A percentile compares a stretch with the other conserved stretches of the same genome.
Evolutionary conservation across 2,113 vertebrate genomes (phyloP).

Genomic region (Neofelis nebulosa): DNA sequence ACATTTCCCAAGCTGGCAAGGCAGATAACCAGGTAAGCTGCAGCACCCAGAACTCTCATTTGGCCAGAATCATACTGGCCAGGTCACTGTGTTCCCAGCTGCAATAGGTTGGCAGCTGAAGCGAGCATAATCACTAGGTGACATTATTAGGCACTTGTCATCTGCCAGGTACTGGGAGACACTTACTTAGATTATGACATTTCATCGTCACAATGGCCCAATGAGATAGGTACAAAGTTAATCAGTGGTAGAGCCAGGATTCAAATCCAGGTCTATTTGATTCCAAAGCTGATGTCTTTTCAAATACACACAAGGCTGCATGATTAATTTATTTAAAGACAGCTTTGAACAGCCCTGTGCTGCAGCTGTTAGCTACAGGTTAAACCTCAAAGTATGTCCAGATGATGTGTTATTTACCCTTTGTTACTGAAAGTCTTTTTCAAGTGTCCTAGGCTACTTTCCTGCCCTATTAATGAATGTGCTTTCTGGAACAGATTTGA

Average conservation of each 20-base stretch:
- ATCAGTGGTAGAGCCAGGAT: conserved; percentile 37
- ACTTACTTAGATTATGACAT: conserved; percentile 12
- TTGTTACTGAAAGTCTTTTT: conserved; percentile 44
- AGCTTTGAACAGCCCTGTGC: conserved; percentile 21
- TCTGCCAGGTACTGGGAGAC: conserved; percentile 30
- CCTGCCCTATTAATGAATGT: conserved; percentile 22
- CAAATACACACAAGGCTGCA: conserved; percentile 49
- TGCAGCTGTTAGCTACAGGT: conserved; percentile 38
- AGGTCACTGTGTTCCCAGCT: conserved; percentile 49
- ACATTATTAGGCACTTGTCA: conserved; percentile 55
- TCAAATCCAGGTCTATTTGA: conserved; percentile 57
- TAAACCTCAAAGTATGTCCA: conserved; percentile 44
- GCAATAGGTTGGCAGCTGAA: conserved; percentile 54
- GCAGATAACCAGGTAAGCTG: neutral
- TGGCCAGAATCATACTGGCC: neutral
- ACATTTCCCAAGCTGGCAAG: conserved; percentile 36
- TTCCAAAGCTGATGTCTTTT: conserved; percentile 56
- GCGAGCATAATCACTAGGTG: conserved; percentile 52
- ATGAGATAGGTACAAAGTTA: conserved; percentile 41
- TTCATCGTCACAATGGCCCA: conserved; percentile 48
- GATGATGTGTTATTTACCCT: conserved; percentile 32
- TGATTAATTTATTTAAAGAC: conserved; percentile 63
- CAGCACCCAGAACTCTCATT: conserved; percentile 33
- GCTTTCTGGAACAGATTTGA: conserved; percentile 5
- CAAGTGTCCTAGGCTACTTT: conserved; percentile 19